Evolutionary conservation across 2,888 invertebrate species (phyloP), one percentile per base, ranked within the genome.

Genomic region (Cremastinae sp.): DNA sequence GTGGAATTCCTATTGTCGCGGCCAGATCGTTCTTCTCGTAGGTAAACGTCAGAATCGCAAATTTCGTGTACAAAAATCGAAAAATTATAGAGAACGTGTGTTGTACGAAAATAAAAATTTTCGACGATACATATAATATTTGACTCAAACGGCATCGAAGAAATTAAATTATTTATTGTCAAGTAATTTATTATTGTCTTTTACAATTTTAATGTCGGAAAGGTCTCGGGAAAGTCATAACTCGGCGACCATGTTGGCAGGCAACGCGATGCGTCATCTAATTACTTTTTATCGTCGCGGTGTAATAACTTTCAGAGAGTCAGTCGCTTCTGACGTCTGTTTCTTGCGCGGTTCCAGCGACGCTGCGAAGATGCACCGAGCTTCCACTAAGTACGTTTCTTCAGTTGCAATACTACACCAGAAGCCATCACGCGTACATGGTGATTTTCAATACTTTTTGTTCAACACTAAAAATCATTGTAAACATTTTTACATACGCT

Each of bases 1-100:
- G 81, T 83, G 72, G 78, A 78, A 78, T 81, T 83, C 82, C 83
- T 79, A 83, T 83, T 84, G 83, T 84, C 81, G 80, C 81, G n/a
- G n/a, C n/a, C n/a, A n/a, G n/a, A n/a, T n/a, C n/a, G n/a, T n/a
- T n/a, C n/a, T n/a, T n/a, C n/a, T n/a, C n/a, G n/a, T n/a, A n/a
- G n/a, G n/a, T n/a, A n/a, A n/a, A n/a, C n/a, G n/a, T n/a, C n/a
- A n/a, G n/a, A n/a, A n/a, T n/a, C n/a, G n/a, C n/a, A n/a, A n/a
- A n/a, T n/a, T n/a, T n/a, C n/a, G n/a, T n/a, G n/a, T n/a, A n/a
- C n/a, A n/a, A n/a, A n/a, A n/a, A n/a, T n/a, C n/a, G n/a, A 28
- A 28, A 28, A 28, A 28, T 28, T 3, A 28, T 28, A 28, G 5
- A 28, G 28, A n/a, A n/a, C n/a, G n/a, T n/a, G n/a, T n/a, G n/a